phyloP scores from a whole-genome alignment of 2,888 invertebrate genomes.

The Anthophora plumipes region DNA sequence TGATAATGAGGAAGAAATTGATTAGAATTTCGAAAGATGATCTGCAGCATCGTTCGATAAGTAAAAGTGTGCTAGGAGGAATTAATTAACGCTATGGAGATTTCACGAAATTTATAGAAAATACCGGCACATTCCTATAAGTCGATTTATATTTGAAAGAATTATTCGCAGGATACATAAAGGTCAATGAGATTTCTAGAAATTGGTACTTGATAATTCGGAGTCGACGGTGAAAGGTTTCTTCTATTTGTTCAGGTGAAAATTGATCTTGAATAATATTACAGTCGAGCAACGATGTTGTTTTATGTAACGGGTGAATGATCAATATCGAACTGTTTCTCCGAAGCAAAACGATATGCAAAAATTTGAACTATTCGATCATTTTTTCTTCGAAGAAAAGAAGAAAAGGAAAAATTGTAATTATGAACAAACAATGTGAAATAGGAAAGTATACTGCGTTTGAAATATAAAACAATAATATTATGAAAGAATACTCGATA shows the following conservation, averaged over 20 bases:
- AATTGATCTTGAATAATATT: slow-evolving; percentile 1
- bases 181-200: slow-evolving; percentile 1
- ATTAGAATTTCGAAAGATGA: no score
- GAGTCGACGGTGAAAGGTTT: slow-evolving; percentile 26
- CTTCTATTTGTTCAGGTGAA: slow-evolving; percentile 24
- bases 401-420: not conserved
- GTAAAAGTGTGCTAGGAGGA: no score
- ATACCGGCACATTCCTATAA: not conserved
- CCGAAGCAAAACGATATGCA: no score
- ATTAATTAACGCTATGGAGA: no score
- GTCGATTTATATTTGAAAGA: not conserved
- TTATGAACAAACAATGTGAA: not conserved
- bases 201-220: not conserved
- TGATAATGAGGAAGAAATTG: no score
- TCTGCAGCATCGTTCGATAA: no score
- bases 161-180: not conserved
- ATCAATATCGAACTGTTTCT: not conserved
- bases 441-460: not conserved
- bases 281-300: not conserved
- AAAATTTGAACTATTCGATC: not conserved
- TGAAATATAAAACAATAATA: not conserved
- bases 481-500: not conserved
- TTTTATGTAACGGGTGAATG: slow-evolving; percentile 19
- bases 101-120: no score
- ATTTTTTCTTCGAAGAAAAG: no score